phyloP scores from a whole-genome alignment of 2,113 vertebrate genomes.

The Platycercus adscitus region DNA sequence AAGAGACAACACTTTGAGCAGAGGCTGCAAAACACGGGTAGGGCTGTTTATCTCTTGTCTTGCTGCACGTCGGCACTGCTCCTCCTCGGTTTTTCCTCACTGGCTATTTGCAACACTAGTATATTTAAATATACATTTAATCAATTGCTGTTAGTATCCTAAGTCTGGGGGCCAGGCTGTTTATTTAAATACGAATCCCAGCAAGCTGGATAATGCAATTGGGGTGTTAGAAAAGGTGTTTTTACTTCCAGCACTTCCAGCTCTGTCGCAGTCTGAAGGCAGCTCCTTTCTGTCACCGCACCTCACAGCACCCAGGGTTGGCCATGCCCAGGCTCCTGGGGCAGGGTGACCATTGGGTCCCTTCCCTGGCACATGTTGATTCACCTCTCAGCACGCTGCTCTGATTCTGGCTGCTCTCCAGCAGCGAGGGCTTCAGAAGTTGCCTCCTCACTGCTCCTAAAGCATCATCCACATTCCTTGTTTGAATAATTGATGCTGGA shows the following conservation, averaged over 20 bases:
- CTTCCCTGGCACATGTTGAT: background rate
- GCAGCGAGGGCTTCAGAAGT: accelerated
- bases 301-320: accelerated
- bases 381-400: background rate
- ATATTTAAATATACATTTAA: accelerated
- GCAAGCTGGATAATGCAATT: background rate
- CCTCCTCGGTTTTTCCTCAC: background rate
- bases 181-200: background rate
- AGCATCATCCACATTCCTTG: background rate
- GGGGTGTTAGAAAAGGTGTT: background rate
- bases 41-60: background rate
- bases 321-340: accelerated
- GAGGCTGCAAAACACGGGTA: background rate
- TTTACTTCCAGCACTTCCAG: background rate
- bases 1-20: background rate
- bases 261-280: accelerated
- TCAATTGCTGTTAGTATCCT: background rate
- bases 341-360: background rate
- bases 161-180: too few relatives aligned
- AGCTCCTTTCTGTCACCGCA: background rate
- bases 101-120: accelerated
- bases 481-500: background rate
- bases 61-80: background rate
- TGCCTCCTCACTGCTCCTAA: background rate
- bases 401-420: accelerated